Conservation (phyloP, 2,113 vertebrate species). For the Lampris incognitus region DNA sequence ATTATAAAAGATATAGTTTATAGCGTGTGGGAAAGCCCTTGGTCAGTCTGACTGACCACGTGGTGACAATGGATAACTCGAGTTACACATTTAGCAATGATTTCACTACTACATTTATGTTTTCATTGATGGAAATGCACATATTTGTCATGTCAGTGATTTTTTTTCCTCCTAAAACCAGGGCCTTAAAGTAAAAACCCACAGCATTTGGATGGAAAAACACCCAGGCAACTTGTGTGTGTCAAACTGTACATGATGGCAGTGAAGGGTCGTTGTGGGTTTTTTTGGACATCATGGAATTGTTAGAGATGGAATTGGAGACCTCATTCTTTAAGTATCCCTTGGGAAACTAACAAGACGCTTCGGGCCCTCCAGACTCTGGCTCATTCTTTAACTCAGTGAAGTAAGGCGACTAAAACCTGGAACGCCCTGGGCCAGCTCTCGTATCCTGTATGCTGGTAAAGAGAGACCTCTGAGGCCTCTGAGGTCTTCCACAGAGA, state of each 20-base stretch:
- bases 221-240: slow-evolving; percentile 5
- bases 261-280: slow-evolving; percentile 1
- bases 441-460: no score
- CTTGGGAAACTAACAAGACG: slow-evolving; percentile 58
- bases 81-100: no score
- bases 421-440: background rate
- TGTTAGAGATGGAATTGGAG: slow-evolving; percentile 37
- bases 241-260: background rate
- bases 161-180: background rate
- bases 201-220: slow-evolving; percentile 50
- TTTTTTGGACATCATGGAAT: slow-evolving; percentile 53
- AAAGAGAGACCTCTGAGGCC: no score
- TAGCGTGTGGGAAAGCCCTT: no score
- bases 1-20: no score
- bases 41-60: no score
- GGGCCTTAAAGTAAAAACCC: background rate
- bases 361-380: background rate
- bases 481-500: background rate
- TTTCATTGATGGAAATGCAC: no score
- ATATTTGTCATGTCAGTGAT: background rate
- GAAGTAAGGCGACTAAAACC: background rate
- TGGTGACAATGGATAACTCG: no score
- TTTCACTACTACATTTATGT: no score
- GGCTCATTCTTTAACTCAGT: background rate
- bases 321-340: slow-evolving; percentile 52